phyloP scores from a whole-genome alignment of 2,113 vertebrate genomes.

The Willisornis vidua region DNA sequence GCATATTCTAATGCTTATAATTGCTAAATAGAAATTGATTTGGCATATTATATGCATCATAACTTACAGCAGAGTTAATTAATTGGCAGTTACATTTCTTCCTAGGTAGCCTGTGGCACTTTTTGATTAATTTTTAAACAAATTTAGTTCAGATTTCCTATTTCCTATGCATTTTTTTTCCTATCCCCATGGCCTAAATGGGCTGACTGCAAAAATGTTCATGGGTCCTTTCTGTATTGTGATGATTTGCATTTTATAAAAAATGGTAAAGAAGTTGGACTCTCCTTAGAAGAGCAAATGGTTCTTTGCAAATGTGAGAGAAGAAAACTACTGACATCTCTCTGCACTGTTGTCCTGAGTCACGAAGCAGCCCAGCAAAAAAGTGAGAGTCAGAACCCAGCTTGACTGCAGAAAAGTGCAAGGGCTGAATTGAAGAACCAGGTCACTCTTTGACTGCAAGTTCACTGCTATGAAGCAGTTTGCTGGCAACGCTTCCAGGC shows the following conservation, averaged over 20 bases:
- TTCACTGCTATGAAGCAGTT: neutral
- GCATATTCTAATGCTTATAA: constrained; percentile 48
- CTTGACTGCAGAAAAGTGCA: neutral
- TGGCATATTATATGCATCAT: constrained; percentile 56
- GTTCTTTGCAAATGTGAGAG: neutral
- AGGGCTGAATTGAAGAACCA: neutral
- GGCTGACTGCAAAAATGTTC: neutral
- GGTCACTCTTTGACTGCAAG: neutral
- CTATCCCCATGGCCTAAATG: neutral
- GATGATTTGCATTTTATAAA: neutral
- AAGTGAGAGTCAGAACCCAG: neutral
- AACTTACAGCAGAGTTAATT: constrained; percentile 68
- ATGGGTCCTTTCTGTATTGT: neutral
- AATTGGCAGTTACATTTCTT: constrained; percentile 55
- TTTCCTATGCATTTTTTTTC: neutral
- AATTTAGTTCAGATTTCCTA: constrained; percentile 34
- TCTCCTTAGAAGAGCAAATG: neutral
- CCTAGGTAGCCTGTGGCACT: constrained; percentile 29
- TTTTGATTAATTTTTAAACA: constrained; percentile 58
- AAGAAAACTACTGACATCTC: neutral
- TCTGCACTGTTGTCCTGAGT: neutral
- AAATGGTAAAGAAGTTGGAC: neutral
- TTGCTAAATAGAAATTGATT: constrained; percentile 48
- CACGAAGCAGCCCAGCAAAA: neutral
- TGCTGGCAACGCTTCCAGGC: neutral